Conservation (phyloP, 2,888 invertebrate genomes). For the Hybos culiciformis region DNA sequence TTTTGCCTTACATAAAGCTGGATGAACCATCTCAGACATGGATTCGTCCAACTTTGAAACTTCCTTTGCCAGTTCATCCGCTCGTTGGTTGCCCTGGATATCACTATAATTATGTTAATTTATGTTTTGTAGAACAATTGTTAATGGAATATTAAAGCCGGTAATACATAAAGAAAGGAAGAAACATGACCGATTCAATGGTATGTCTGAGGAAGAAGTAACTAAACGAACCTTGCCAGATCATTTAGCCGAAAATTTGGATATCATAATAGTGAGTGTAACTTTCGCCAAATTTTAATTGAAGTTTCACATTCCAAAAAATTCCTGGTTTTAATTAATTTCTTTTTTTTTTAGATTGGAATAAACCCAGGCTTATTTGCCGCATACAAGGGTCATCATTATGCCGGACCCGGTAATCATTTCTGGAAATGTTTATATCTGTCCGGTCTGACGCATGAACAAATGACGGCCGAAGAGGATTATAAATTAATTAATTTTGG, state of each 20-base stretch:
- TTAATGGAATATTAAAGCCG: conserved; percentile 16
- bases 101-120: conserved; percentile 1
- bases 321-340: conserved; percentile 2
- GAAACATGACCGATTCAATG: conserved; percentile 89
- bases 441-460: conserved; percentile 86
- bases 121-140: conserved; percentile 13
- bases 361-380: conserved; percentile 96
- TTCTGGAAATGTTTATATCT: conserved; percentile 97
- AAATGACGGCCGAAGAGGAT: conserved; percentile 94
- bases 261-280: conserved; percentile 95
- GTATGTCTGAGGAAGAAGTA: conserved; percentile 94
- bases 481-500: conserved; percentile 84
- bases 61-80: too few species aligned
- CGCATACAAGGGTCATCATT: conserved; percentile 96
- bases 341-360: conserved; percentile 60
- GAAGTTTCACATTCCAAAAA: background rate
- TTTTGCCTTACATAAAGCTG: too few species aligned
- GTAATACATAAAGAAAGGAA: conserved; percentile 62
- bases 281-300: conserved; percentile 26
- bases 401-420: conserved; percentile 97
- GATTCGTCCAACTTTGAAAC: too few species aligned
- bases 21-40: too few species aligned
- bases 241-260: conserved; percentile 83
- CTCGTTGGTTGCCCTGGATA: too few species aligned
- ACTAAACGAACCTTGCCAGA: conserved; percentile 87